Evolutionary conservation across 2,888 invertebrate genomes (phyloP).

Genomic region (Eulithis testata): DNA sequence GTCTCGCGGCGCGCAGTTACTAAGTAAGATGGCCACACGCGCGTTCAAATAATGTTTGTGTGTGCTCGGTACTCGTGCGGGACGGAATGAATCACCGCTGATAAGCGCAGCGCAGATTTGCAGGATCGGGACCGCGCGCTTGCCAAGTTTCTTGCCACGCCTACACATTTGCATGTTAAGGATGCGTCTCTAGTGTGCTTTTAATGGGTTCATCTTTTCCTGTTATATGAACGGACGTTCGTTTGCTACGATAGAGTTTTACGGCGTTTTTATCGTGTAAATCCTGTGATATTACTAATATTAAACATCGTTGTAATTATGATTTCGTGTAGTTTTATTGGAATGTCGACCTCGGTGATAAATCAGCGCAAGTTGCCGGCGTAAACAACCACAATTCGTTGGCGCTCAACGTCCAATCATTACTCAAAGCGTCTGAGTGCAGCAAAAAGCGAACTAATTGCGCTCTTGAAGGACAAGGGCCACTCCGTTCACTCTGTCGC

Average conservation of each 20-base stretch:
- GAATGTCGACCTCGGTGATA: constrained; percentile 57
- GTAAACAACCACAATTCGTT: constrained; percentile 72
- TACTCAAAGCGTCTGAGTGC: constrained; percentile 78
- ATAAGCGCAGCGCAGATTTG: constrained; percentile 80
- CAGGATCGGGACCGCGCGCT: constrained; percentile 66
- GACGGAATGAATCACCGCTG: constrained; percentile 77
- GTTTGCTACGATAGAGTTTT: constrained; percentile 35
- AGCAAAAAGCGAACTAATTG: constrained; percentile 82
- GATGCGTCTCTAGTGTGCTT: constrained; percentile 55
- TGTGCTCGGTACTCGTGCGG: constrained; percentile 52
- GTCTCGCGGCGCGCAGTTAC: constrained; percentile 61
- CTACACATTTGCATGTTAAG: constrained; percentile 75
- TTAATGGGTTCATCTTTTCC: constrained; percentile 50
- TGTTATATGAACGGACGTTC: constrained; percentile 32
- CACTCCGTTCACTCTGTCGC: constrained; percentile 70
- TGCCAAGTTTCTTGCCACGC: constrained; percentile 65
- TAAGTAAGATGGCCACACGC: constrained; percentile 61
- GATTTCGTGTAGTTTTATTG: constrained; percentile 58
- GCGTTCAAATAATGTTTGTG: constrained; percentile 52
- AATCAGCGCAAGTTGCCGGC: constrained; percentile 75
- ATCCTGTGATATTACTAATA: constrained; percentile 49
- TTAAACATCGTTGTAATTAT: constrained; percentile 52
- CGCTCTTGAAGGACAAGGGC: constrained; percentile 80
- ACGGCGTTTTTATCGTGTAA: constrained; percentile 46
- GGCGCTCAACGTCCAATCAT: constrained; percentile 70